Evolutionary conservation across 2,797 vertebrate genomes (phyloP).

Genomic region (Ficedula albicollis): DNA sequence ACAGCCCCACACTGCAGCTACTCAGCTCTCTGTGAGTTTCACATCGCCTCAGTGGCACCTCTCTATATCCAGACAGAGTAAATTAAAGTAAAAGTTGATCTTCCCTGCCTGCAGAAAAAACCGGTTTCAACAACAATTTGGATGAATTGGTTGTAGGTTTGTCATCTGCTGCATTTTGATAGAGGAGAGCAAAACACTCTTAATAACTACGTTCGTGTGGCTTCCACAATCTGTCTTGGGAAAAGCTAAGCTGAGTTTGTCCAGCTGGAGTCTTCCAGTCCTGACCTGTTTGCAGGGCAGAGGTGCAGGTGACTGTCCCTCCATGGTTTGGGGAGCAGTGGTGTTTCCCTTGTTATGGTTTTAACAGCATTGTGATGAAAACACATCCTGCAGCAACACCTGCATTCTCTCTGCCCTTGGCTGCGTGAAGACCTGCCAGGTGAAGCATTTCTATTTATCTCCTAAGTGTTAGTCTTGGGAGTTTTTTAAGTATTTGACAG

Average conservation of each 20-base stretch:
- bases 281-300: not conserved
- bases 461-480: not conserved
- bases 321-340: not conserved
- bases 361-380: not conserved
- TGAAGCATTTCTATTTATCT: not conserved
- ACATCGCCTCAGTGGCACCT: no score
- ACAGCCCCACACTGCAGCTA: not conserved
- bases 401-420: not conserved
- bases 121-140: not conserved
- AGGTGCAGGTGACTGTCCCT: fast-evolving
- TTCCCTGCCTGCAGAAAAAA: not conserved
- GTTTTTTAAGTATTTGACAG: not conserved
- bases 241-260: not conserved
- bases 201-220: not conserved
- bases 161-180: not conserved
- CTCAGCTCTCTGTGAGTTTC: not conserved
- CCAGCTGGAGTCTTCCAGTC: not conserved
- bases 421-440: fast-evolving
- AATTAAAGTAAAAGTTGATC: not conserved
- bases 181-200: not conserved
- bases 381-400: fast-evolving
- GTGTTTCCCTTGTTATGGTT: not conserved
- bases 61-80: not conserved
- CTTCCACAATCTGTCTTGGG: not conserved
- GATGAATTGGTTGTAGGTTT: not conserved